Percentiles rank a stretch among this genome's conserved stretches.
Conservation (phyloP, 1,140 invertebrate species). For the Euura lappo region DNA sequence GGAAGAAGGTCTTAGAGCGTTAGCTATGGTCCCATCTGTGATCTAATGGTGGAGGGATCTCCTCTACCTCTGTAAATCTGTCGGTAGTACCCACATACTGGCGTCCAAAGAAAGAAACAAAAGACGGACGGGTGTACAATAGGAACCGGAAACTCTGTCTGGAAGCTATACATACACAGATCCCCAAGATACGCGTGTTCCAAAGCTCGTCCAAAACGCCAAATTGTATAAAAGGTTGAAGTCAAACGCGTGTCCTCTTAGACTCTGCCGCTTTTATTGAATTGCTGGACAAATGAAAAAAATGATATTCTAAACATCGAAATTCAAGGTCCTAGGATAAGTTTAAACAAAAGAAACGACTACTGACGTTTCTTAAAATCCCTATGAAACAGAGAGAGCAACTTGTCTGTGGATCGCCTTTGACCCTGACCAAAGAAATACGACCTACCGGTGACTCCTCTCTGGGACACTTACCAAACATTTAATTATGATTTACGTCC, state of each 20-base stretch:
- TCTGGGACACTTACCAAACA: constrained; percentile 42
- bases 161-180: too few relatives aligned
- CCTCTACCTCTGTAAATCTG: constrained; percentile 5
- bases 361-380: too few relatives aligned
- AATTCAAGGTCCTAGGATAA: too few relatives aligned
- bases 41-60: constrained; percentile 1
- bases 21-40: background rate
- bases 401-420: background rate
- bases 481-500: constrained; percentile 55
- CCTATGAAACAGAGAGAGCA: background rate
- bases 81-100: background rate
- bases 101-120: constrained; percentile 6
- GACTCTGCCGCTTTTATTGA: too few relatives aligned
- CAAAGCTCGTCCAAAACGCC: too few relatives aligned
- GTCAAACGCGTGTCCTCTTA: too few relatives aligned
- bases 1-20: background rate
- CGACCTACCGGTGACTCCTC: background rate
- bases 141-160: constrained; percentile 44
- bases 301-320: too few relatives aligned
- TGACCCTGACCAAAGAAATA: background rate
- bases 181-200: too few relatives aligned
- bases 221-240: too few relatives aligned
- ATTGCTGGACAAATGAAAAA: too few relatives aligned
- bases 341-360: too few relatives aligned
- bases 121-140: constrained; percentile 37